Conservation (phyloP, 2,113 vertebrate genomes). For the Scomber japonicus region DNA sequence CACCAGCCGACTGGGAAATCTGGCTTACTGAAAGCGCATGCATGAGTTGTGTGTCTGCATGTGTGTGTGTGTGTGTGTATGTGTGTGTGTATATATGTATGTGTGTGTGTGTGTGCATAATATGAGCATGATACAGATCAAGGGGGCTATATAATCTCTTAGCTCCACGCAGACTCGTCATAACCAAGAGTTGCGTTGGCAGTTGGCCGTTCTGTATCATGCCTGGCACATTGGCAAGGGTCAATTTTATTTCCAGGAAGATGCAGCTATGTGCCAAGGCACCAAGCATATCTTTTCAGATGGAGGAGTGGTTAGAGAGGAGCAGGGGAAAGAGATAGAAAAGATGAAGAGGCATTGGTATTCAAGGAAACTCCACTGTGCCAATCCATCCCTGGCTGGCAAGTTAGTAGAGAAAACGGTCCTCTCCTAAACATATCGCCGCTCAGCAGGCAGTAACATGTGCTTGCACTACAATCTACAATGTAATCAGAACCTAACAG, state of each 20-base stretch:
- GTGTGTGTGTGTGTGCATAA: conserved; percentile 1
- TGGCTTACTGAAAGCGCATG: conserved; percentile 61
- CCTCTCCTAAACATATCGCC: conserved; percentile 63
- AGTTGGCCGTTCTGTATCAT: conserved; percentile 31
- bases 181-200: conserved; percentile 35
- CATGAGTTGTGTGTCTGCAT: conserved; percentile 40
- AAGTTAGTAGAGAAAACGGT: conserved; percentile 48
- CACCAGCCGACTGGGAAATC: conserved; percentile 78
- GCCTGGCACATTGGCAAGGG: conserved; percentile 48
- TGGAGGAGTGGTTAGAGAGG: conserved; percentile 46
- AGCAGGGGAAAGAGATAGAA: conserved; percentile 19
- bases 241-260: conserved; percentile 61
- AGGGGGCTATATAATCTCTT: conserved; percentile 49
- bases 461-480: conserved; percentile 71
- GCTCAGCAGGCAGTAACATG: conserved; percentile 73
- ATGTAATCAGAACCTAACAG: conserved; percentile 72
- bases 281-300: conserved; percentile 47
- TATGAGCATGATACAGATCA: conserved; percentile 57
- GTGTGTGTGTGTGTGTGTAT: background rate
- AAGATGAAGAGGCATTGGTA: conserved; percentile 49
- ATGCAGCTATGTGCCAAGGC: conserved; percentile 48
- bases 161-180: conserved; percentile 34
- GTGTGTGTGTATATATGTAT: background rate
- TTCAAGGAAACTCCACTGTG: conserved; percentile 56
- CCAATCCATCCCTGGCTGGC: conserved; percentile 61